Base-by-base conservation (phyloP, 1,140 invertebrate species). In the Augochlora pura region DNA sequence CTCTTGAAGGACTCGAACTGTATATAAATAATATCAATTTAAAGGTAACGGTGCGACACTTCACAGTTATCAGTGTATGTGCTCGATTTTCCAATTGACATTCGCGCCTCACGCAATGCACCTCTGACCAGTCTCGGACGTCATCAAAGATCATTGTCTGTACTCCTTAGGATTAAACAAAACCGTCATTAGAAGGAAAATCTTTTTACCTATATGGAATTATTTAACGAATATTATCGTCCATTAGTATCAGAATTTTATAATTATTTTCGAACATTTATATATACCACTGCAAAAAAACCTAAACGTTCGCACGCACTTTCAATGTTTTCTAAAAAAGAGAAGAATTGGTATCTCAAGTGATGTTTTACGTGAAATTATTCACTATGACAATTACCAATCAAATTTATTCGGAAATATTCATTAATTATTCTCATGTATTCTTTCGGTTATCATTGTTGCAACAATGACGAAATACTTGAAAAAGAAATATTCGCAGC, bases 71-170 rank as follows among this genome's bases (percentile, higher is more conserved):
- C 77, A 85, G 81, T 87, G 81, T 89, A 87, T 86, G 89, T 84
- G 84, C 81, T 86, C 87, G 84, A 91, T 91, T 91, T 91, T 90
- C 87, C 88, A 91, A 89, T 91, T 91, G 87, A 89, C 86, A 90
- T 89, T 89, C 85, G 85, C 83, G 77, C 70, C 70, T 60, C 76
- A 64, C 66, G 76, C 42, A 21, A 71, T 71, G n/a, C 70, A 16
- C 38, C 68, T 77, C 54, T 46, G 57, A 52, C 42, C 67, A 59
- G 62, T 64, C 70, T 75, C 59, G 27, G 54, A 80, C 57, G 62
- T 83, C 63, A 80, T 75, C 65, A 74, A 64, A 77, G 39, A 60
- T 54, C 38, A 16, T 66, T n/a, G 16, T 57, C 25, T 59, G 27
- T 49, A 14, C 12, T 69, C 21, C 27, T 69, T 32, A 32, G 25